Conservation (phyloP, 2,113 vertebrate genomes). For the Mustelus asterias region DNA sequence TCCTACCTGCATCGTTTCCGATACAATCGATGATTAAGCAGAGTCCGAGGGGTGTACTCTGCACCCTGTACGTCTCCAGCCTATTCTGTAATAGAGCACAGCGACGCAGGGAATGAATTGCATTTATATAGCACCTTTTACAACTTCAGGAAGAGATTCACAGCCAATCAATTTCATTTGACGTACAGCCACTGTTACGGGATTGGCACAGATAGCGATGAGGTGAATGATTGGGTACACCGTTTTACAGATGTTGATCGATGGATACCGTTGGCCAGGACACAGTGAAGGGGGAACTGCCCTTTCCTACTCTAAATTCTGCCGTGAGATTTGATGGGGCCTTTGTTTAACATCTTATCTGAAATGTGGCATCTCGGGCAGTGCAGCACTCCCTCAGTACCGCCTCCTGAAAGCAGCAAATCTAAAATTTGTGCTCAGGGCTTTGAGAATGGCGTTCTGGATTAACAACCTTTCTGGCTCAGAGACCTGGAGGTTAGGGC, state of each 20-base stretch:
- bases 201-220: not conserved
- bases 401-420: not conserved
- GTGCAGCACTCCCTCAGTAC: not conserved
- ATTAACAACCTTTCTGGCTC: not conserved
- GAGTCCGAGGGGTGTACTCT: constrained; percentile 63
- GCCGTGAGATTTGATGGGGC: no score
- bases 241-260: not conserved
- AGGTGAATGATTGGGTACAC: not conserved
- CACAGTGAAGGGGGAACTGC: not conserved
- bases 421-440: not conserved
- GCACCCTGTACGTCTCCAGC: constrained; percentile 68
- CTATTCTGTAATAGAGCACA: not conserved
- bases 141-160: not conserved
- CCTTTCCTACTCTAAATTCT: not conserved
- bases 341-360: not conserved
- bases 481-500: not conserved
- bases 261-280: not conserved
- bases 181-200: not conserved
- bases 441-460: not conserved
- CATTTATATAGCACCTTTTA: not conserved
- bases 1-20: constrained; percentile 74
- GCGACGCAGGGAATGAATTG: not conserved
- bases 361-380: not conserved
- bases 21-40: constrained; percentile 90
- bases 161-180: not conserved